Percentiles rank a stretch among this genome's conserved stretches.
phyloP scores from a whole-genome alignment of 2,797 vertebrate genomes.

The Leucoraja ocellata region DNA sequence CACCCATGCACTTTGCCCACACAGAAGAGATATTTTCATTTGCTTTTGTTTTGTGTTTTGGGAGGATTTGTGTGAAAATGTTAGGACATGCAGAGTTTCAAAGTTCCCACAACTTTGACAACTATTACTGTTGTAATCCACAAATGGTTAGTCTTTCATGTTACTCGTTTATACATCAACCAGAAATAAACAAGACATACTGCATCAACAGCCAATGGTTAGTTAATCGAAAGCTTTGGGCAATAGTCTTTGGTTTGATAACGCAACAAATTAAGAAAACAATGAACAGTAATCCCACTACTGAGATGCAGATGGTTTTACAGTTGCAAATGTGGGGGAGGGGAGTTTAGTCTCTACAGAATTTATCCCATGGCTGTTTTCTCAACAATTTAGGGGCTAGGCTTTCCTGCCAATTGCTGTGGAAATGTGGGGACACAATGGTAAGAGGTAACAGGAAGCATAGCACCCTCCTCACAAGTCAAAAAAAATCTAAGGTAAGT shows the following conservation, averaged over 20 bases:
- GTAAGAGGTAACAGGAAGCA: conserved; percentile 54
- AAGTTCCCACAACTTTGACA: neutral
- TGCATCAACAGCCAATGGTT: conserved; percentile 1
- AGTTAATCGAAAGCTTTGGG: neutral
- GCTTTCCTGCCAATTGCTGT: conserved; percentile 58
- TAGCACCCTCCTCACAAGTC: conserved; percentile 48
- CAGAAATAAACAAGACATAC: neutral
- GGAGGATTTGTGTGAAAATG: neutral
- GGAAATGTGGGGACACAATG: conserved; percentile 56
- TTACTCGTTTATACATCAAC: neutral
- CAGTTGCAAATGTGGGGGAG: neutral
- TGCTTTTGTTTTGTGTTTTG: neutral
- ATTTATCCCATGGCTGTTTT: conserved; percentile 51
- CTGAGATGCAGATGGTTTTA: neutral
- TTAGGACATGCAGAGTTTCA: neutral
- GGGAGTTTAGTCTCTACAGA: conserved; percentile 41
- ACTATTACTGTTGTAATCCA: no score
- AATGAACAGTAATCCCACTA: neutral
- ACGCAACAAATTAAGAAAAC: neutral
- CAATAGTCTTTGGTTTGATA: neutral
- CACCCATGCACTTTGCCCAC: neutral
- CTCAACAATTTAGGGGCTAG: conserved; percentile 45
- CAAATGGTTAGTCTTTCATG: conserved; percentile 11
- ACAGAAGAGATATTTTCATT: neutral
- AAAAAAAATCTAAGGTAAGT: conserved; percentile 43